These are phyloP conservation scores for Turritopsis dohrnii DNA, from an alignment of 30 jellyfish, hydroid and myxozoan genomes.

Conservation along the genomic window DNA sequence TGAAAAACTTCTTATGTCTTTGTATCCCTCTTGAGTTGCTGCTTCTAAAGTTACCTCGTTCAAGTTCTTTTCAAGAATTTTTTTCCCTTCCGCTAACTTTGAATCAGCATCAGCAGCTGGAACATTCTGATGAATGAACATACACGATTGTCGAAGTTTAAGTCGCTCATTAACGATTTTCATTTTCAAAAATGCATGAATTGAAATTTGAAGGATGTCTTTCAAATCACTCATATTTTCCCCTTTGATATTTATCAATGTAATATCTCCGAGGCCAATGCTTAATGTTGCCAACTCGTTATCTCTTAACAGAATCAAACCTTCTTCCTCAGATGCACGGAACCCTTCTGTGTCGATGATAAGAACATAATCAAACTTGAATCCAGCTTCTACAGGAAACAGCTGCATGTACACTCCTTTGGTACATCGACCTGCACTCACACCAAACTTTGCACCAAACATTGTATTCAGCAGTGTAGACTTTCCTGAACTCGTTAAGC, in stretches of 20 bases:
- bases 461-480: constrained; percentile 32
- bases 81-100: background rate
- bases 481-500: constrained; percentile 32
- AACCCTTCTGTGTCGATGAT: constrained; percentile 35
- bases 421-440: constrained; percentile 34
- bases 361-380: constrained; percentile 14
- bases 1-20: background rate
- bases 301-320: background rate
- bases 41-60: background rate
- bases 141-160: constrained; percentile 2
- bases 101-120: background rate
- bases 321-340: constrained; percentile 17
- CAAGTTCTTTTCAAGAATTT: background rate
- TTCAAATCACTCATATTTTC: constrained; percentile 18
- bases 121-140: constrained; percentile 26
- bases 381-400: constrained; percentile 11
- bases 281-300: constrained; percentile 33
- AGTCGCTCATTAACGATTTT: constrained; percentile 13
- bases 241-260: constrained; percentile 25
- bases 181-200: constrained; percentile 22
- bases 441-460: constrained; percentile 29
- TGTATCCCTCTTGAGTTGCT: background rate
- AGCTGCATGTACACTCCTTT: constrained; percentile 30
- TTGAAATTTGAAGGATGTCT: constrained; percentile 27
- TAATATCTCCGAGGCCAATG: constrained; percentile 19